Conservation (phyloP, 1,140 invertebrate genomes). For the Armadillidium nasatum region DNA sequence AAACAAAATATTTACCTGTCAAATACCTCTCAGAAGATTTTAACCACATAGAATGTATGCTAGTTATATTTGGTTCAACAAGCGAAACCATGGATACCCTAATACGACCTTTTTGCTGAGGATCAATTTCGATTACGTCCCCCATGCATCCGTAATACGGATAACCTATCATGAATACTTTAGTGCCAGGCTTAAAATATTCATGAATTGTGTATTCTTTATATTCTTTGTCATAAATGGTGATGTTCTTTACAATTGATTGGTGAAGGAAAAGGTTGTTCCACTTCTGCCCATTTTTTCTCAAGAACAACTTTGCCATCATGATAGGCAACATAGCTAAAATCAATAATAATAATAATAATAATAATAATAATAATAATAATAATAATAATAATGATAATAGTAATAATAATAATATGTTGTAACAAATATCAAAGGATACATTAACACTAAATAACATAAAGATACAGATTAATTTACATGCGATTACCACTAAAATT, state of each 20-base stretch:
- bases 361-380: too few species aligned
- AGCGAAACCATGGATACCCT: constrained; percentile 33
- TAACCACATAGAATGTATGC: constrained; percentile 36
- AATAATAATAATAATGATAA: too few species aligned
- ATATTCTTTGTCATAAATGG: constrained; percentile 51
- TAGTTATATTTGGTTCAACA: constrained; percentile 33
- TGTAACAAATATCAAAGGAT: too few species aligned
- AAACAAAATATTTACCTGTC: constrained; percentile 43
- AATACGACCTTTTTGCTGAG: constrained; percentile 38
- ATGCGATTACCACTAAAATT: too few species aligned
- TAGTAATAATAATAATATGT: too few species aligned
- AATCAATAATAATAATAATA: not conserved
- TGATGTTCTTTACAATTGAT: constrained; percentile 61
- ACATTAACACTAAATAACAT: too few species aligned
- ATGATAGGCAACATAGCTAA: constrained; percentile 52
- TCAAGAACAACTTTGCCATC: constrained; percentile 61
- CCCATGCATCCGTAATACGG: constrained; percentile 75
- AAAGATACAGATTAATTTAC: too few species aligned
- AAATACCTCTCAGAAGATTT: constrained; percentile 46
- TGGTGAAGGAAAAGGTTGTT: constrained; percentile 64
- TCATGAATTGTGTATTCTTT: constrained; percentile 58
- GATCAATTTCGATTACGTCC: constrained; percentile 55
- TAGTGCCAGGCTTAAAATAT: constrained; percentile 62
- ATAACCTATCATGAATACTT: constrained; percentile 70
- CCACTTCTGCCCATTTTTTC: constrained; percentile 61